Evolutionary conservation across 2,797 vertebrate species (phyloP).

Genomic region (Hyperoplus immaculatus): DNA sequence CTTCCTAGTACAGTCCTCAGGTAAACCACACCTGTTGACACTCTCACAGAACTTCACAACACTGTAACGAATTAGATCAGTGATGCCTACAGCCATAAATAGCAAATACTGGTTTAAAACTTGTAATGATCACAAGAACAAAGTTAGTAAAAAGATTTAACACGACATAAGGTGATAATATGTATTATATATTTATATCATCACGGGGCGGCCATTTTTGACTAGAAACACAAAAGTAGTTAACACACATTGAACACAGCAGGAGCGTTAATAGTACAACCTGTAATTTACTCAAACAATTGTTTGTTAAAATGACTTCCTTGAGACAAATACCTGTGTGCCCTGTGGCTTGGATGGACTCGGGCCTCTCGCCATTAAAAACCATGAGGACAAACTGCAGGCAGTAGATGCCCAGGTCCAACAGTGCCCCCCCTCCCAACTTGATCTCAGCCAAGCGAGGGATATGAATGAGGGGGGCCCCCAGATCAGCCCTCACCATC

Average conservation of each 20-base stretch:
- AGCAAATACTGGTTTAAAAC: too few relatives aligned
- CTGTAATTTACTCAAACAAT: neutral
- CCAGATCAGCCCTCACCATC: constrained; percentile 74
- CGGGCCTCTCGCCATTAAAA: constrained; percentile 75
- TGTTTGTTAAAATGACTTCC: neutral
- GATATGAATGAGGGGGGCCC: constrained; percentile 7
- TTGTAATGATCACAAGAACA: too few relatives aligned
- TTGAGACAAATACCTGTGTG: constrained; percentile 68
- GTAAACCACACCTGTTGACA: too few relatives aligned
- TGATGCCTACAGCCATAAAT: too few relatives aligned
- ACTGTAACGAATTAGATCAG: too few relatives aligned
- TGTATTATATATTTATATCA: too few relatives aligned
- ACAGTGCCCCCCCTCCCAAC: constrained; percentile 68
- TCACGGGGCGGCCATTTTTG: neutral
- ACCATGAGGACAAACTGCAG: constrained; percentile 78
- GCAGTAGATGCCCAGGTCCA: constrained; percentile 81
- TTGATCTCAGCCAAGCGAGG: constrained; percentile 55
- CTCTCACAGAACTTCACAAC: too few relatives aligned
- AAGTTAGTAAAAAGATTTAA: too few relatives aligned
- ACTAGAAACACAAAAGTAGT: neutral
- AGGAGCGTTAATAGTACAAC: neutral
- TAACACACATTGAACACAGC: neutral
- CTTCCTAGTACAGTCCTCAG: too few relatives aligned
- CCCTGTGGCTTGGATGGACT: constrained; percentile 73
- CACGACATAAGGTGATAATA: too few relatives aligned